Evolutionary conservation across 2,113 vertebrate species (phyloP), one percentile per base, ranked within the genome.

Genomic region (Myanophis thanlyinensis): DNA sequence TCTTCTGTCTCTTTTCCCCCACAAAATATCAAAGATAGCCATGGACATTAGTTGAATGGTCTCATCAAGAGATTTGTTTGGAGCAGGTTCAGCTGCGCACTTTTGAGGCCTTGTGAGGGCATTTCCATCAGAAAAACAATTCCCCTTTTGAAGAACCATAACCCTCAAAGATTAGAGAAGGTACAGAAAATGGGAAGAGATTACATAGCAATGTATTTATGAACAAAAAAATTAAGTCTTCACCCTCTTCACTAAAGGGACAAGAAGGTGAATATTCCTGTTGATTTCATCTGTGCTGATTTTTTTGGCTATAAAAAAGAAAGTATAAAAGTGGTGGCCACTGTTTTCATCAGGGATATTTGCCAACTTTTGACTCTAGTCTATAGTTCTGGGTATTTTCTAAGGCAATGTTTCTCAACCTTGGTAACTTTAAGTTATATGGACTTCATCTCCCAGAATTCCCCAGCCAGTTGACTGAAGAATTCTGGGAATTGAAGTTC

Each of bases 11-110:
- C 88, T 91, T 93, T 47, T 35, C 80, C 94, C 91, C 44, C 46
- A 73, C 46, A 44, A 92, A 94, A 91, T 93, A 84, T 89, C 48
- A 91, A 87, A 80, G 56, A 52, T 4, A 90, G 93, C 22, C 49
- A 49, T 49, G 44, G 56, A 59, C 88, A 85, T 73, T 73, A 44
- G 53, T 51, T 80, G 88, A 91, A 92, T 30, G 84, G 80, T 90
- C 93, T 46, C 25, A 48, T 52, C 44, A 44, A 93, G 53, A 5
- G 23, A 27, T 53, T 44, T 62, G 62, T 62, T 51, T 46, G 46
- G 51, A 44, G 35, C 12, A 35, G 51, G 15, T n/a, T 91, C 52
- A 59, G 9, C 87, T 91, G 22, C 6, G 6, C 51, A 47, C 62
- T 89, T 89, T 73, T 51, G 87, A 35, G 85, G 10, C 51, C 67